Percentiles rank a stretch among this genome's conserved stretches.
phyloP scores from a whole-genome alignment of 2,888 invertebrate species.

The Rotaria socialis region DNA sequence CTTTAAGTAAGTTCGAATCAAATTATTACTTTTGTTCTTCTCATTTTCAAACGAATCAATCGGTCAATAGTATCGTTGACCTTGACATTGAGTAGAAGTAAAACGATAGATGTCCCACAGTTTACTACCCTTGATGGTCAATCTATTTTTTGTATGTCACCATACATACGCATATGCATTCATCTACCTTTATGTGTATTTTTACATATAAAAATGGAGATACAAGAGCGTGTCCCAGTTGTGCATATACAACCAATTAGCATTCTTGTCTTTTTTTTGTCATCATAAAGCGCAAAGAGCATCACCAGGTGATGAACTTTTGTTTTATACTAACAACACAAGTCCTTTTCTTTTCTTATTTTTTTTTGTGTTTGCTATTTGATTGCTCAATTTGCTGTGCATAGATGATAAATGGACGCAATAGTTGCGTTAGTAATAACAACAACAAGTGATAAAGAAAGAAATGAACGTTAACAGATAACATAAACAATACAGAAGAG shows the following conservation, averaged over 20 bases:
- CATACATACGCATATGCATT: background rate
- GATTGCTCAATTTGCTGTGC: background rate
- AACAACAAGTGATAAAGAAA: constrained; percentile 16
- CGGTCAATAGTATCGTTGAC: background rate
- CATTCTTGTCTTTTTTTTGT: background rate
- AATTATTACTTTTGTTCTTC: background rate
- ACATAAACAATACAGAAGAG: background rate
- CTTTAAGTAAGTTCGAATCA: background rate
- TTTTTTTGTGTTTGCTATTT: background rate
- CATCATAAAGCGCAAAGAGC: background rate
- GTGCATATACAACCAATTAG: constrained; percentile 2
- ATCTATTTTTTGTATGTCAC: background rate
- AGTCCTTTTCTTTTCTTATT: background rate
- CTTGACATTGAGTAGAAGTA: background rate
- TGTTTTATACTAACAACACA: background rate
- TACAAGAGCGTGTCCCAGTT: background rate
- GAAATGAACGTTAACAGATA: background rate
- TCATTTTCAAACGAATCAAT: background rate
- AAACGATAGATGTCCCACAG: background rate
- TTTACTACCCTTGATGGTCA: background rate
- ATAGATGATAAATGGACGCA: background rate
- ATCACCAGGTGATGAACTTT: constrained; percentile 25
- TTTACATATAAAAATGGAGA: background rate
- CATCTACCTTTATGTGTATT: background rate
- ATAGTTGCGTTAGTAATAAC: background rate